Evolutionary conservation across 2,888 invertebrate genomes (phyloP).

Genomic region (Orchestes rusci): DNA sequence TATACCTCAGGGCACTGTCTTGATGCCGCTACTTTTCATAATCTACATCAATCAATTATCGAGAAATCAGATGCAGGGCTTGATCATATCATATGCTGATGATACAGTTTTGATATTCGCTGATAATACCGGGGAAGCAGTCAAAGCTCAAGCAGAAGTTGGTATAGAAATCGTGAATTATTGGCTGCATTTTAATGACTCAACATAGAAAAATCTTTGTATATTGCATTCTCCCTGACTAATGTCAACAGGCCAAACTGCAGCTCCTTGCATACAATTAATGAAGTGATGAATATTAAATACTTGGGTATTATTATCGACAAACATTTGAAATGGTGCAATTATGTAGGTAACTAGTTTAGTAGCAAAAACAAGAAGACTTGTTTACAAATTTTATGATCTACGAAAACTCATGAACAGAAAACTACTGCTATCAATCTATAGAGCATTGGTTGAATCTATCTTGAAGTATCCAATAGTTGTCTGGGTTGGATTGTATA

Average conservation of each 20-base stretch:
- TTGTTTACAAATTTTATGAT: slow-evolving; percentile 1
- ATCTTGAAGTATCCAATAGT: background rate
- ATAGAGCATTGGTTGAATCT: background rate
- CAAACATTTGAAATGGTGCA: slow-evolving; percentile 5
- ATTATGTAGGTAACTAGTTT: background rate
- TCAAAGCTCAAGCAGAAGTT: background rate
- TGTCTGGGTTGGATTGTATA: background rate
- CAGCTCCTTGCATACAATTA: slow-evolving; percentile 1
- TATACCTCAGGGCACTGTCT: background rate
- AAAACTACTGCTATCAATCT: slow-evolving; percentile 1
- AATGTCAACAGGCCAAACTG: slow-evolving; percentile 3
- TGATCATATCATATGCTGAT: background rate
- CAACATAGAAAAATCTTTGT: background rate
- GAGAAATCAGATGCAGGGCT: background rate
- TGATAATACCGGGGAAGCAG: background rate
- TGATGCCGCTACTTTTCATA: background rate
- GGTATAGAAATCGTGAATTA: slow-evolving; percentile 1
- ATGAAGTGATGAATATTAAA: slow-evolving; percentile 2
- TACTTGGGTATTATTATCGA: slow-evolving; percentile 2
- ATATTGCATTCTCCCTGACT: slow-evolving; percentile 3
- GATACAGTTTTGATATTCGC: background rate
- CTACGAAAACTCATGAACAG: slow-evolving; percentile 6
- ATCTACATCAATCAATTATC: too few species aligned
- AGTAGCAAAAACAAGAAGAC: slow-evolving; percentile 1
- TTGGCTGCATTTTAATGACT: slow-evolving; percentile 1